A percentile compares a stretch with the other conserved stretches of the same genome.
phyloP scores from a whole-genome alignment of 1,140 invertebrate species.

The Drosophila melanica region DNA sequence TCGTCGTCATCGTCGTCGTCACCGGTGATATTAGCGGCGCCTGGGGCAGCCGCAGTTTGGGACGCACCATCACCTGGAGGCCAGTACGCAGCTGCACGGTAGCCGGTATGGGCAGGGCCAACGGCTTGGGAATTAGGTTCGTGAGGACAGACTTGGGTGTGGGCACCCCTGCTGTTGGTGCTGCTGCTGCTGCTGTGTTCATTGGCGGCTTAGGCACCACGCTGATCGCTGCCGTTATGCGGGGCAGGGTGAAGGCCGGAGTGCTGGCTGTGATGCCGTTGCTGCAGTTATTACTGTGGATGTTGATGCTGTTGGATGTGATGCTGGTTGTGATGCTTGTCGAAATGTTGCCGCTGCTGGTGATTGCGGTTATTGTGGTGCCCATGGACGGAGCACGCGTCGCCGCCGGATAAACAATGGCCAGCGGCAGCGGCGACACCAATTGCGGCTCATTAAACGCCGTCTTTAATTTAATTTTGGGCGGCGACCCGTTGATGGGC shows the following conservation, averaged over 20 bases:
- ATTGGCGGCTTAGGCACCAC: slow-evolving; percentile 4
- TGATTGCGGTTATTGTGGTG: not conserved
- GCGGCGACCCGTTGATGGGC: not conserved
- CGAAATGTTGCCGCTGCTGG: not conserved
- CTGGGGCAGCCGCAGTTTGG: not conserved
- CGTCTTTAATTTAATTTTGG: not conserved
- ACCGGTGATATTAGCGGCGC: not conserved
- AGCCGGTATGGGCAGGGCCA: not conserved
- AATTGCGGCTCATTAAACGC: not conserved
- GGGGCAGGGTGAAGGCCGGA: slow-evolving; percentile 28
- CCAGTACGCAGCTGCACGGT: not conserved
- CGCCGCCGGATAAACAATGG: slow-evolving; percentile 56
- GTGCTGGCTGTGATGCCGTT: not conserved
- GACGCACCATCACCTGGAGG: not conserved
- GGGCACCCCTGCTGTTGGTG: not conserved
- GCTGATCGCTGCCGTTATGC: slow-evolving; percentile 15
- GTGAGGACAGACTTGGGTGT: too few species aligned
- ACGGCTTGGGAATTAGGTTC: not conserved
- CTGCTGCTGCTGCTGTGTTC: not conserved
- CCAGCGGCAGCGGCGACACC: slow-evolving; percentile 39
- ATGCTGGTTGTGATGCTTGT: not conserved
- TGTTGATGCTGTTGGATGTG: not conserved
- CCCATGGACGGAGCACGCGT: too few species aligned
- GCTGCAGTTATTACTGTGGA: not conserved
- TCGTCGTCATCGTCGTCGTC: not conserved